Evolutionary conservation across 2,797 vertebrate genomes (phyloP).

Genomic region (Anolis apletophallus): DNA sequence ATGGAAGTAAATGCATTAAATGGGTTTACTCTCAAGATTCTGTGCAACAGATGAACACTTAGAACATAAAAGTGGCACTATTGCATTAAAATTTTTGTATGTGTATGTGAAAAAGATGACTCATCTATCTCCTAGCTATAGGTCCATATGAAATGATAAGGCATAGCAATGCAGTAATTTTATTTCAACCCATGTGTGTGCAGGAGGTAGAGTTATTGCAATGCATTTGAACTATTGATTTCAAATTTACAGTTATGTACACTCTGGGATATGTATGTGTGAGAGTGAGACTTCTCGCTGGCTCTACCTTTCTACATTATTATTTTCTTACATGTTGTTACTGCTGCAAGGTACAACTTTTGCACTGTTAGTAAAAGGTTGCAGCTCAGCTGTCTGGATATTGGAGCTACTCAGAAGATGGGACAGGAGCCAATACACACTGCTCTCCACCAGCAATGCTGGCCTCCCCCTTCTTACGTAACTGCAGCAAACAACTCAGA

Average conservation of each 20-base stretch:
- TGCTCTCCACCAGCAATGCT: background rate
- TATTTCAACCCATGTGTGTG: background rate
- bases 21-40: background rate
- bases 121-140: background rate
- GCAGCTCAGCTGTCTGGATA: background rate
- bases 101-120: background rate
- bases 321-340: background rate
- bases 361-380: constrained; percentile 24
- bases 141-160: background rate
- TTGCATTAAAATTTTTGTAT: background rate
- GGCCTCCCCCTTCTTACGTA: background rate
- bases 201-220: background rate
- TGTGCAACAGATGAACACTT: background rate
- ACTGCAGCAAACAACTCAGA: background rate
- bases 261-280: background rate
- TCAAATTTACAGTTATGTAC: background rate
- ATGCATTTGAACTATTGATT: background rate
- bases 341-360: background rate
- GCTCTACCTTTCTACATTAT: constrained; percentile 17
- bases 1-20: background rate
- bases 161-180: background rate
- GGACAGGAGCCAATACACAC: background rate
- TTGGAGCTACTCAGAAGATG: background rate
- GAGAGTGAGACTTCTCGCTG: background rate
- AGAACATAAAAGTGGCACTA: background rate